Evolutionary conservation across 2,113 vertebrate species (phyloP).

Genomic region (Rissa tridactyla): DNA sequence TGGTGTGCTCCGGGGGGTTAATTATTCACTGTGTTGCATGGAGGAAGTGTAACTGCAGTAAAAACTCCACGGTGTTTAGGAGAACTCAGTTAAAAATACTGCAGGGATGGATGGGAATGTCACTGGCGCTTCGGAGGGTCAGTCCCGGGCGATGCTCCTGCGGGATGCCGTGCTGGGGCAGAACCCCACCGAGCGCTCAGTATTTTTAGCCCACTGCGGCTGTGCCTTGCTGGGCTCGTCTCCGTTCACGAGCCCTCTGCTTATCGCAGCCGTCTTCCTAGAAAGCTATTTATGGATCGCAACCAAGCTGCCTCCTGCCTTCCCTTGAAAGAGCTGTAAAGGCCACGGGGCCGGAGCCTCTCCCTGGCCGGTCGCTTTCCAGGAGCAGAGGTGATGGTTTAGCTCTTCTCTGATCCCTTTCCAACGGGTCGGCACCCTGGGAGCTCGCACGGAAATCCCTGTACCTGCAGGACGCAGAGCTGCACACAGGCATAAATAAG

Average conservation of each 20-base stretch:
- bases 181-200: not conserved
- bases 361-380: not conserved
- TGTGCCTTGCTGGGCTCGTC: not conserved
- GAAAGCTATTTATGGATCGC: conserved; percentile 4
- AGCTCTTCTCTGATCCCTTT: not conserved
- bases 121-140: rapidly evolving
- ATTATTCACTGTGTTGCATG: rapidly evolving
- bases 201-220: rapidly evolving
- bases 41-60: not conserved
- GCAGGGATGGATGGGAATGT: rapidly evolving
- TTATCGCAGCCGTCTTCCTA: not conserved
- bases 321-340: not conserved
- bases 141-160: rapidly evolving
- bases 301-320: conserved; percentile 3
- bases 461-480: not conserved
- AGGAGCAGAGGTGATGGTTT: not conserved
- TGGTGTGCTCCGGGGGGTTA: rapidly evolving
- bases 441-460: rapidly evolving
- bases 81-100: not conserved
- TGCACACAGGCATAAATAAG: rapidly evolving
- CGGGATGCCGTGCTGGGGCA: not conserved
- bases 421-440: rapidly evolving
- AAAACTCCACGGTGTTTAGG: rapidly evolving
- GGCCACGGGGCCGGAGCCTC: not conserved
- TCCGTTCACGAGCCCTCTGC: not conserved